Evolutionary conservation across 1,140 invertebrate genomes (phyloP).

Genomic region (Gonatopus flavifemur): DNA sequence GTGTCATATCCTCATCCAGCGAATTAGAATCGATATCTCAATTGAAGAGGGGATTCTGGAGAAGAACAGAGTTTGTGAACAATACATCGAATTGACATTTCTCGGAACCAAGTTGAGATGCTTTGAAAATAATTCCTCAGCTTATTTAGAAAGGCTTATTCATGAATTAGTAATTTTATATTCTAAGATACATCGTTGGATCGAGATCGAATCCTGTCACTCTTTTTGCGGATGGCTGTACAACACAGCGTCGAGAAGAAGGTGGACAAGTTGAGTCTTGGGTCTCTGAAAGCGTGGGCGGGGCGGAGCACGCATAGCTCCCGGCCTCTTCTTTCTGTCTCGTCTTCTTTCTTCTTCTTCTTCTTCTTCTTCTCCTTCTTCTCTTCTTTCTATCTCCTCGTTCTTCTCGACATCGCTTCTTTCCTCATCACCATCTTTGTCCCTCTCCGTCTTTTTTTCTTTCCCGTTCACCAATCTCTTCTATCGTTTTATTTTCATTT

Average conservation of each 20-base stretch:
- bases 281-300: constrained; percentile 58
- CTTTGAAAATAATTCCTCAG: too few species aligned
- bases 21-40: too few species aligned
- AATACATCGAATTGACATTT: too few species aligned
- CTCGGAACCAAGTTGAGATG: too few species aligned
- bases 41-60: too few species aligned
- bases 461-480: constrained; percentile 7
- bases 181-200: neutral
- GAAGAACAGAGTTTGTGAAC: too few species aligned
- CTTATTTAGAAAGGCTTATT: too few species aligned
- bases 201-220: constrained; percentile 26
- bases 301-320: constrained; percentile 58
- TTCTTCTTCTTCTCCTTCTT: neutral
- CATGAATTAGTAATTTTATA: neutral
- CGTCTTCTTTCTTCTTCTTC: constrained; percentile 20
- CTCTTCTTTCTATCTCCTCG: constrained; percentile 22
- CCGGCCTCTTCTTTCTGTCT: constrained; percentile 53
- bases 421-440: constrained; percentile 14
- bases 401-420: constrained; percentile 19
- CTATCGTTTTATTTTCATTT: constrained; percentile 30
- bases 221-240: constrained; percentile 52
- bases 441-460: constrained; percentile 16
- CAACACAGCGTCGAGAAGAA: constrained; percentile 42
- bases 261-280: constrained; percentile 57
- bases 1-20: too few species aligned